Percentiles rank a stretch among this genome's conserved stretches.
Conservation (phyloP, 2,888 invertebrate genomes). For the Agonopterix subpropinquella region DNA sequence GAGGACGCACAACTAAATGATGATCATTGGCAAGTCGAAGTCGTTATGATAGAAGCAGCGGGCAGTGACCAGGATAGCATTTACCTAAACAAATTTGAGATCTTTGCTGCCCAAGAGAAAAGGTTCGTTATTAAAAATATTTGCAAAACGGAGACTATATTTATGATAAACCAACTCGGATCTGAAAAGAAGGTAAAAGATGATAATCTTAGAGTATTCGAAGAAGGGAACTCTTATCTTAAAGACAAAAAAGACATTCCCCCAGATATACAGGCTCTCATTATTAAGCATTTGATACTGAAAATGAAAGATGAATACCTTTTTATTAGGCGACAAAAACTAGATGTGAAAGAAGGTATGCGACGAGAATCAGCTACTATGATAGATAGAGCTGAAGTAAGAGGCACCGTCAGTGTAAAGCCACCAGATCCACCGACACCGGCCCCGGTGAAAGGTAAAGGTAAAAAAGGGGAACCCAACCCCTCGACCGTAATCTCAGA, state of each 20-base stretch:
- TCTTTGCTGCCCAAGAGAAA: constrained; percentile 50
- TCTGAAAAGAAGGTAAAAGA: constrained; percentile 60
- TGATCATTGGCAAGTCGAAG: constrained; percentile 49
- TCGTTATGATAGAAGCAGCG: constrained; percentile 54
- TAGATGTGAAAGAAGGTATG: constrained; percentile 55
- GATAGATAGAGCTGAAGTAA: constrained; percentile 47
- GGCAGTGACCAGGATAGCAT: constrained; percentile 59
- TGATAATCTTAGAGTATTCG: constrained; percentile 53
- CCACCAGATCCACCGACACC: constrained; percentile 20
- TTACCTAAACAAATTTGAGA: constrained; percentile 59
- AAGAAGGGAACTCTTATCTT: constrained; percentile 54
- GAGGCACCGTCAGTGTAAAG: constrained; percentile 39
- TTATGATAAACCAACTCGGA: constrained; percentile 66
- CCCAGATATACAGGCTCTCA: constrained; percentile 50
- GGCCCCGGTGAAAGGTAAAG: constrained; percentile 22
- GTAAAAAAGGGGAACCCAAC: constrained; percentile 32
- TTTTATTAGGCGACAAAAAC: constrained; percentile 50
- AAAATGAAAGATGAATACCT: constrained; percentile 65
- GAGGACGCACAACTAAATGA: constrained; percentile 47
- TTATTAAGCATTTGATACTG: constrained; percentile 60
- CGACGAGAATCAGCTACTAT: constrained; percentile 52
- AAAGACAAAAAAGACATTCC: constrained; percentile 61
- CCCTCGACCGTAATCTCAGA: constrained; percentile 20
- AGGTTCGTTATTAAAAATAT: constrained; percentile 65
- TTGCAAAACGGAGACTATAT: constrained; percentile 62